Base-by-base conservation (phyloP, 2,797 vertebrate genomes). In the Heteromormyrus szaboi region DNA sequence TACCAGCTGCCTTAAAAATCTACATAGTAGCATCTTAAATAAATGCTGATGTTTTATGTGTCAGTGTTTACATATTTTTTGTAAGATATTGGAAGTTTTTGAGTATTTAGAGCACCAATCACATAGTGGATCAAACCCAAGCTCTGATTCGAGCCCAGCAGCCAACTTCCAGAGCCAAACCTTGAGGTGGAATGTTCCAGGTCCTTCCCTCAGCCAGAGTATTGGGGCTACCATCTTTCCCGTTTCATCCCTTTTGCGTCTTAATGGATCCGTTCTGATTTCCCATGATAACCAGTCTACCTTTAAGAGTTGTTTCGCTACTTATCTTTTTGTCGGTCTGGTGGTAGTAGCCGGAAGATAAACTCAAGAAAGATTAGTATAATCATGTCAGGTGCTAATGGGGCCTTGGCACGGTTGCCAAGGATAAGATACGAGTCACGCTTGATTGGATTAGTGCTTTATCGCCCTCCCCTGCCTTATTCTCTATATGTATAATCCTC, bases 401-500 rank as follows among this genome's bases (percentile, higher is more conserved):
- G 87, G 72, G 87, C 44, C 33, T 72, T 88, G 88, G 90, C 90
- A 89, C 76, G 84, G 93, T 95, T 92, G 76, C 90, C 91, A 92
- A 93, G 94, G 94, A 93, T 94, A 93, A 95, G 94, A 95, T 92
- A 94, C 92, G 93, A 93, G 92, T 91, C 93, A 92, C 93, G 92
- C 95, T 94, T 94, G 93, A 95, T 95, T 95, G 95, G 96, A 96
- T 96, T 96, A 96, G 93, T 93, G 92, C 93, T 95, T 94, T 93
- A 94, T 94, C 94, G 84, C 87, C 87, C 89, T 89, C 84, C 93
- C 91, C 89, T 88, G 51, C 88, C 89, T 92, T 90, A 90, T 90
- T 93, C 90, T 93, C 94, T 90, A 86, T 95, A 94, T 93, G 91
- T 92, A 95, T 95, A 96, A 96, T 96, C 95, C 94, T 94, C 93